Evolutionary conservation across 2,797 vertebrate genomes (phyloP).

Genomic region (Pantherophis vulpinus): DNA sequence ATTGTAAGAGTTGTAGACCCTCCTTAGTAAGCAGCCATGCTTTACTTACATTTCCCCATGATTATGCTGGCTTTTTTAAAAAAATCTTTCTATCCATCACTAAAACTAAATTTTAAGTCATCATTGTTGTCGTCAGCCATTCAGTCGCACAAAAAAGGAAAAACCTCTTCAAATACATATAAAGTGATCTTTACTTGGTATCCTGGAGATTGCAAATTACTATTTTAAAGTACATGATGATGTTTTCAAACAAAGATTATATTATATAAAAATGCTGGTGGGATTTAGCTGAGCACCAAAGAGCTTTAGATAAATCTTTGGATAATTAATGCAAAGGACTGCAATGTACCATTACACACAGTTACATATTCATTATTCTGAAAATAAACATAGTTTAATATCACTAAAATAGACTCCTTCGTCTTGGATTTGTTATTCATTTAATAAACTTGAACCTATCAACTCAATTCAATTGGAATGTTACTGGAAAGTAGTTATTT

Average conservation of each 20-base stretch:
- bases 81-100: neutral
- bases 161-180: neutral
- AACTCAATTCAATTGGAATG: neutral
- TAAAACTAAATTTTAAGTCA: constrained; percentile 39
- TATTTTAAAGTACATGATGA: constrained; percentile 27
- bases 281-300: neutral
- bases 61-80: neutral
- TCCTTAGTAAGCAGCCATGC: neutral
- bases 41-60: neutral
- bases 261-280: constrained; percentile 5
- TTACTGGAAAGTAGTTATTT: neutral
- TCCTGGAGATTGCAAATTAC: constrained; percentile 25
- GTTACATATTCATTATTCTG: neutral
- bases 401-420: fast-evolving
- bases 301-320: neutral
- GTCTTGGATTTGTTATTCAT: neutral
- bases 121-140: neutral
- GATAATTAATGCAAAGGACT: constrained; percentile 32
- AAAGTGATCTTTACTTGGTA: constrained; percentile 15
- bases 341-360: neutral
- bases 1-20: neutral
- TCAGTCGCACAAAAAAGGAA: neutral
- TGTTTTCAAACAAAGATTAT: constrained; percentile 28
- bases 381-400: constrained; percentile 8
- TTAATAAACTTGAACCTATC: neutral